phyloP scores from a whole-genome alignment of 2,113 vertebrate species.

The Paradisaea rubra region DNA sequence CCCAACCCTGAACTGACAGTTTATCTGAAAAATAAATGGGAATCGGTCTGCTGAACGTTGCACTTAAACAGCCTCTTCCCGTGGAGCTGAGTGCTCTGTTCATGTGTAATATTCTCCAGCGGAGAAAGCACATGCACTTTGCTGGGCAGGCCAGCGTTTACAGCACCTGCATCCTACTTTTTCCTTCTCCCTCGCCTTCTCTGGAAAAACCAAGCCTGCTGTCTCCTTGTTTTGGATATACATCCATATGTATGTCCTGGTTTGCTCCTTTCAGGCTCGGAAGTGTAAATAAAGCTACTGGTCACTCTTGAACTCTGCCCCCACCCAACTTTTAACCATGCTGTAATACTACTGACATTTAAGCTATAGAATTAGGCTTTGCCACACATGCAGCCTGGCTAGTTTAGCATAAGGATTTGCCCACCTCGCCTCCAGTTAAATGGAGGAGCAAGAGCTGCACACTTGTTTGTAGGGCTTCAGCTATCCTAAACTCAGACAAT shows the following conservation, averaged over 20 bases:
- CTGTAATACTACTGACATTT: background rate
- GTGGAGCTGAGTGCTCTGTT: conserved; percentile 21
- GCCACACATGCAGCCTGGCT: background rate
- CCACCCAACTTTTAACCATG: background rate
- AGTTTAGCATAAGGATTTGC: conserved; percentile 6
- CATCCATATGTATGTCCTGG: background rate
- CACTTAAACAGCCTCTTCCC: conserved; percentile 47
- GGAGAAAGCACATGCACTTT: conserved; percentile 57
- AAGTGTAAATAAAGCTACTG: background rate
- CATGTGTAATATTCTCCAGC: conserved; percentile 35
- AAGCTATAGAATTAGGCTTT: conserved; percentile 17
- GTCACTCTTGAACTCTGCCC: background rate
- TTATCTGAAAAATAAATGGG: background rate
- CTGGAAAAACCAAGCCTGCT: background rate
- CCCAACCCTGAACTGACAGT: background rate
- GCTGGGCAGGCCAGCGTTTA: conserved; percentile 30
- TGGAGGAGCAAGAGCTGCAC: background rate
- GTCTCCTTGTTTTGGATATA: background rate
- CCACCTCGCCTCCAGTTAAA: background rate
- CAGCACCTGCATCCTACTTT: background rate
- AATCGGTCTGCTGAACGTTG: background rate
- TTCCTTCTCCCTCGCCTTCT: background rate
- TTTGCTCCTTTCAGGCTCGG: background rate
- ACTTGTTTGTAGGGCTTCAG: background rate
- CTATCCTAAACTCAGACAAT: background rate